Evolutionary conservation across 2,797 vertebrate genomes (phyloP), one percentile per base, ranked within the genome.

Genomic region (Halcyon smyrnensis): DNA sequence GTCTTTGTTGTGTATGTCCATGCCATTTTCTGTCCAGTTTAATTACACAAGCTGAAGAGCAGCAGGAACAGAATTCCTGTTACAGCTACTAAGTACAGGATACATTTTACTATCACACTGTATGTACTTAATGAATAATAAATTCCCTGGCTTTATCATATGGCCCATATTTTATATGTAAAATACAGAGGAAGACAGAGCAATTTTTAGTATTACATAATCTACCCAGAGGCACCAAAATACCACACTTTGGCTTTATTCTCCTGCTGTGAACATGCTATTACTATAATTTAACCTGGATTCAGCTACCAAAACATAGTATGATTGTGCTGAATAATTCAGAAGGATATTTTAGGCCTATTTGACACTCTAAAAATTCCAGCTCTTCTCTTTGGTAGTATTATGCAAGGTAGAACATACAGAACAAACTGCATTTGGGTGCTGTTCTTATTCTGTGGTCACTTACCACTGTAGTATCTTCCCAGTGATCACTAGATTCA

Each of bases 391-490:
- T 93, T n/a, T 81, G 30, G 69, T 60, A 85, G 84, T 37, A 60
- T 91, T 93, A 94, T 95, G 88, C 90, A 93, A 95, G 30, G 70
- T 79, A 82, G 80, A 68, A 90, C 32, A 87, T 9, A 92, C n/a
- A 86, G 89, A 97, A 93, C 69, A 79, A 96, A 90, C 30, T 68
- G 59, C 63, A 46, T 91, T 90, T 93, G 84, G 77, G 86, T 95
- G 94, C 95, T 97, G 80, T 87, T 95, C 70, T 73, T 79, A 81
- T 70, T 86, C 65, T 71, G 71, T 95, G 88, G 45, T 94, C 86
- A 91, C 89, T 79, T 78, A 59, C 27, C 71, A 77, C 71, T 90
- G 18, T 64, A 81, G 41, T 73, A 90, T 43, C 45, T 95, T 95
- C 56, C 54, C 69, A 64, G 87, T 90, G 85, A 92, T 77, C 87